Evolutionary conservation across 2,797 vertebrate genomes (phyloP).

Genomic region (Poecilia gillii): DNA sequence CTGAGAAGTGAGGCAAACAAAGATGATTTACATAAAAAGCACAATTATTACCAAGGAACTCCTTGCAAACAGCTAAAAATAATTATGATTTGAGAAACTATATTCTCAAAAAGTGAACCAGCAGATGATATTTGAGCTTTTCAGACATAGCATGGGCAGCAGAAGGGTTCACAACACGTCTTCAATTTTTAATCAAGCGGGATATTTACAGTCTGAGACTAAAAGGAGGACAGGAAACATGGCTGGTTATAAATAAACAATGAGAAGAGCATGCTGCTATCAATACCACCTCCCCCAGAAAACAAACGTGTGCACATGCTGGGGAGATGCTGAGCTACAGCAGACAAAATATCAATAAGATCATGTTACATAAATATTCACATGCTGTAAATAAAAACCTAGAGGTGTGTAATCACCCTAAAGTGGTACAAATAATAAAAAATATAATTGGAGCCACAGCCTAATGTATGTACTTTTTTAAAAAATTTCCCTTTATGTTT

Average conservation of each 20-base stretch:
- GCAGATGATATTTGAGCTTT: conserved; percentile 13
- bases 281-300: conserved; percentile 23
- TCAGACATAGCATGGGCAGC: conserved; percentile 8
- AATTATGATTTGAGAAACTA: conserved; percentile 26
- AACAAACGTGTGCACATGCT: conserved; percentile 24
- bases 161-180: conserved; percentile 9
- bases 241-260: conserved; percentile 59
- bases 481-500: neutral
- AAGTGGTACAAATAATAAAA: neutral
- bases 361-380: conserved; percentile 9
- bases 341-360: neutral
- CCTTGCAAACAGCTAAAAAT: conserved; percentile 5
- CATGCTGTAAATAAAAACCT: neutral
- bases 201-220: conserved; percentile 61
- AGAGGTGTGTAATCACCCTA: neutral
- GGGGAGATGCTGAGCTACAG: conserved; percentile 5
- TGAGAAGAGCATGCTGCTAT: conserved; percentile 43
- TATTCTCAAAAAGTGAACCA: conserved; percentile 32
- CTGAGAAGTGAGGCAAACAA: neutral
- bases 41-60: conserved; percentile 2
- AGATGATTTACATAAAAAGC: neutral
- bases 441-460: neutral
- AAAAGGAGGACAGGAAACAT: conserved; percentile 38
- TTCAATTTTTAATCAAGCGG: conserved; percentile 63
- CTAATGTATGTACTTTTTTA: neutral